Evolutionary conservation across 2,797 vertebrate genomes (phyloP).

Genomic region (Orientallactaga sibirica): DNA sequence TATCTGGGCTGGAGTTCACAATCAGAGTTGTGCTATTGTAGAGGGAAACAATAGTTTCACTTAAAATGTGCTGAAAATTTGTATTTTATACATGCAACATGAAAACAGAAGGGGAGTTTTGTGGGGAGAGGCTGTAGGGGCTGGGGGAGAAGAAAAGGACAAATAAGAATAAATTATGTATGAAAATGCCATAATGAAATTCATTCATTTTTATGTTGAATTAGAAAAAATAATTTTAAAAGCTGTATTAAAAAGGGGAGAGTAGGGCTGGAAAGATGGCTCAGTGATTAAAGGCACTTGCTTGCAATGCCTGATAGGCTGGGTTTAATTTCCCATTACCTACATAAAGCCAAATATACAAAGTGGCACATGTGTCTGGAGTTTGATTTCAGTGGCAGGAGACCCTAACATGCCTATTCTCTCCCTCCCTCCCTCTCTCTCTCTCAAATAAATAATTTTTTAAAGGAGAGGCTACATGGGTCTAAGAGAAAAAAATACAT

Average conservation of each 20-base stretch:
- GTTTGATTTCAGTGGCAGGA: too few relatives aligned
- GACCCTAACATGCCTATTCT: too few relatives aligned
- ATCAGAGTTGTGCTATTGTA: not conserved
- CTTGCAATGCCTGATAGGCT: too few relatives aligned
- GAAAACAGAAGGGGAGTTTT: not conserved
- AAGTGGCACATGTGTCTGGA: too few relatives aligned
- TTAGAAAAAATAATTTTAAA: not conserved
- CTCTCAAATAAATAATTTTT: too few relatives aligned
- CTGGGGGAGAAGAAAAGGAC: not conserved
- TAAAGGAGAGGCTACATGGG: not conserved
- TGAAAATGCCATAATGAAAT: not conserved
- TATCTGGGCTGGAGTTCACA: not conserved
- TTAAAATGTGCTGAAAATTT: slow-evolving; percentile 11
- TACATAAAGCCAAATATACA: too few relatives aligned
- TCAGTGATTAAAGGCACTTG: too few relatives aligned
- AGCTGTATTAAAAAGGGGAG: not conserved
- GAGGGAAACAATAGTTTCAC: not conserved
- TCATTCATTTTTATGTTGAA: not conserved
- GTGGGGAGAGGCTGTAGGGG: not conserved
- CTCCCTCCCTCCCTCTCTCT: too few relatives aligned
- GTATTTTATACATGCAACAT: not conserved
- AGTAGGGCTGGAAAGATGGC: too few relatives aligned
- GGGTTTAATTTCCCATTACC: too few relatives aligned
- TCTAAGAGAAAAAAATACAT: not conserved
- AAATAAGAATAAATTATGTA: not conserved